phyloP scores from a whole-genome alignment of 2,888 invertebrate species.

The Agrotis clavis region DNA sequence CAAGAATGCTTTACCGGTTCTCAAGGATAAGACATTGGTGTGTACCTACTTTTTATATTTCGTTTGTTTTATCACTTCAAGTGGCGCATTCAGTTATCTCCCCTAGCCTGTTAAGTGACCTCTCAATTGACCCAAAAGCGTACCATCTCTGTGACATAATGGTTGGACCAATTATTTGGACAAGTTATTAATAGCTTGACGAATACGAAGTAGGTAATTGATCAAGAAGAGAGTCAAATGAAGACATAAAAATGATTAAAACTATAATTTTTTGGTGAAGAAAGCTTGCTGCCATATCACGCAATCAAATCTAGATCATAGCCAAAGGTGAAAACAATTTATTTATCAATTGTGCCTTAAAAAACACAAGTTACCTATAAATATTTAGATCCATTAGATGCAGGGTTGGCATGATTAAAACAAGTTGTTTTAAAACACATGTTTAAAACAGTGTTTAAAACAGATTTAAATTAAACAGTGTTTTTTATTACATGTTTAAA shows the following conservation, averaged over 20 bases:
- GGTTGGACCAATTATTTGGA: slow-evolving; percentile 66
- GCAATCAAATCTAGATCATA: background rate
- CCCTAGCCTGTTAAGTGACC: slow-evolving; percentile 76
- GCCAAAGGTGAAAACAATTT: background rate
- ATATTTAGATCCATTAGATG: slow-evolving; percentile 28
- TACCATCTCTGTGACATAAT: slow-evolving; percentile 78
- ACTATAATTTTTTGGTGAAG: background rate
- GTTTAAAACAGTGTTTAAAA: too few species aligned
- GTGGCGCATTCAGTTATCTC: slow-evolving; percentile 75
- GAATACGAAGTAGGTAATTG: slow-evolving; percentile 45
- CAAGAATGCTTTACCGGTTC: slow-evolving; percentile 59
- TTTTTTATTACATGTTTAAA: too few species aligned
- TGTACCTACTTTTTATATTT: slow-evolving; percentile 54
- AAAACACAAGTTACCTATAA: background rate
- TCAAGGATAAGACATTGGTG: slow-evolving; percentile 60
- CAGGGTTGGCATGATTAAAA: too few species aligned
- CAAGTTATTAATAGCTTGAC: slow-evolving; percentile 51
- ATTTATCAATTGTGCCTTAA: background rate
- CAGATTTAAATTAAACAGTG: too few species aligned
- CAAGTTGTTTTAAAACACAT: too few species aligned
- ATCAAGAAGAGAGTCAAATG: slow-evolving; percentile 17
- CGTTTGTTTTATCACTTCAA: slow-evolving; percentile 63
- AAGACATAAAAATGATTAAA: background rate
- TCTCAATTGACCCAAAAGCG: slow-evolving; percentile 81
- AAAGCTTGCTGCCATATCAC: background rate